Evolutionary conservation across 2,797 vertebrate genomes (phyloP).

Genomic region (Urocyon cinereoargenteus): DNA sequence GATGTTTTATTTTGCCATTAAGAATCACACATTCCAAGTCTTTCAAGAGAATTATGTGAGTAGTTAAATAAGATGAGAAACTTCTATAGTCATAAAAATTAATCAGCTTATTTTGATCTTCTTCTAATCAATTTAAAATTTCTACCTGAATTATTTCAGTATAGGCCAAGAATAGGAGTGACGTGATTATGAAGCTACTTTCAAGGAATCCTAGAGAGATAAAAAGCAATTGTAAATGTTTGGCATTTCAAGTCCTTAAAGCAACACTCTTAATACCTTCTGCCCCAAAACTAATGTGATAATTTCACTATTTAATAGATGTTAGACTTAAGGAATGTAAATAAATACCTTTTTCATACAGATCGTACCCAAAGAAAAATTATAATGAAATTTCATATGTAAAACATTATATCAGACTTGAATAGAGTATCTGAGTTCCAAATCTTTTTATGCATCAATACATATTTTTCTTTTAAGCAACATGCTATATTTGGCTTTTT

Average conservation of each 20-base stretch:
- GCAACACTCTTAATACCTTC: constrained; percentile 1
- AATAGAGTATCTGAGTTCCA: constrained; percentile 31
- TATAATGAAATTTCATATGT: constrained; percentile 35
- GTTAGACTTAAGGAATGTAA: constrained; percentile 42
- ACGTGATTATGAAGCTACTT: constrained; percentile 65
- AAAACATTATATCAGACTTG: constrained; percentile 42
- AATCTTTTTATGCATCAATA: constrained; percentile 21
- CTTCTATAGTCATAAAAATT: constrained; percentile 75
- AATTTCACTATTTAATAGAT: constrained; percentile 36
- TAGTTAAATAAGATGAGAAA: constrained; percentile 77
- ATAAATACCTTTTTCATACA: constrained; percentile 43
- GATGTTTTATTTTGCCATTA: constrained; percentile 86
- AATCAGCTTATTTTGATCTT: constrained; percentile 71
- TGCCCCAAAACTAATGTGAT: not conserved
- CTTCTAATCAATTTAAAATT: constrained; percentile 72
- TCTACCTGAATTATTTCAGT: constrained; percentile 79
- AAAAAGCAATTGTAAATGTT: constrained; percentile 54
- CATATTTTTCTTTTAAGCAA: constrained; percentile 46
- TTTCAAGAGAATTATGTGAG: constrained; percentile 78
- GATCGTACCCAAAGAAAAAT: not conserved
- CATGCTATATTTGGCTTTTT: constrained; percentile 6
- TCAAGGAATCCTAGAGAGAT: constrained; percentile 57
- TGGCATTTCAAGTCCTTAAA: constrained; percentile 11
- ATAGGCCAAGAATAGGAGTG: constrained; percentile 63
- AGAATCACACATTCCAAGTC: constrained; percentile 68